Evolutionary conservation across 1,140 invertebrate species (phyloP).

Genomic region (Neelides sp.): DNA sequence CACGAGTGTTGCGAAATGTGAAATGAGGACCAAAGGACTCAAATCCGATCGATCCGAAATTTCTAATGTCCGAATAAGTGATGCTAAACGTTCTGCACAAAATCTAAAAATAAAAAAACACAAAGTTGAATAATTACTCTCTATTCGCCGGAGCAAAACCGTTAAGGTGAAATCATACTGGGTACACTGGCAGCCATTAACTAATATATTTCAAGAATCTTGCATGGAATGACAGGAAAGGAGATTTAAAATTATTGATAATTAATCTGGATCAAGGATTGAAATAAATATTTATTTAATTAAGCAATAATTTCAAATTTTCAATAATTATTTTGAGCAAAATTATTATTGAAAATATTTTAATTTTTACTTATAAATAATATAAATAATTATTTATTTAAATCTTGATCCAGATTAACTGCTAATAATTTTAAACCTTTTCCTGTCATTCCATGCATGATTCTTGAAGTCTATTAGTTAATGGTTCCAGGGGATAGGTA

Average conservation of each 20-base stretch:
- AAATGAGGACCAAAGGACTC: slow-evolving; percentile 65
- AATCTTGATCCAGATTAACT: neutral
- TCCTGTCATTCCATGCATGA: neutral
- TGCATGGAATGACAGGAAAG: neutral
- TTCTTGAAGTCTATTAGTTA: neutral
- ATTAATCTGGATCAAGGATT: neutral
- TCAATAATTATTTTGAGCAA: no score
- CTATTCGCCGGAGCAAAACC: no score
- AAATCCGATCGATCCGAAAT: slow-evolving; percentile 83
- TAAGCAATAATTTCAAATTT: no score
- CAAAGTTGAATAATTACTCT: neutral
- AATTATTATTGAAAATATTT: no score
- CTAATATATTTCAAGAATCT: neutral
- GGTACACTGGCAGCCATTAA: neutral
- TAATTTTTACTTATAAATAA: no score
- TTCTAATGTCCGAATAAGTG: slow-evolving; percentile 79
- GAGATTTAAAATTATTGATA: neutral
- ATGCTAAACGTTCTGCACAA: slow-evolving; percentile 79
- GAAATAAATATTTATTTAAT: no score
- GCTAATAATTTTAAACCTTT: neutral
- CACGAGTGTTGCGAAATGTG: slow-evolving; percentile 84
- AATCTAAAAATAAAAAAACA: slow-evolving; percentile 46
- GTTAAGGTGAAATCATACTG: neutral
- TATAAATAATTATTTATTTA: no score
- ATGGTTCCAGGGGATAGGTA: no score